Evolutionary conservation across 2,888 invertebrate genomes (phyloP).

Genomic region (Copidosoma aretas): DNA sequence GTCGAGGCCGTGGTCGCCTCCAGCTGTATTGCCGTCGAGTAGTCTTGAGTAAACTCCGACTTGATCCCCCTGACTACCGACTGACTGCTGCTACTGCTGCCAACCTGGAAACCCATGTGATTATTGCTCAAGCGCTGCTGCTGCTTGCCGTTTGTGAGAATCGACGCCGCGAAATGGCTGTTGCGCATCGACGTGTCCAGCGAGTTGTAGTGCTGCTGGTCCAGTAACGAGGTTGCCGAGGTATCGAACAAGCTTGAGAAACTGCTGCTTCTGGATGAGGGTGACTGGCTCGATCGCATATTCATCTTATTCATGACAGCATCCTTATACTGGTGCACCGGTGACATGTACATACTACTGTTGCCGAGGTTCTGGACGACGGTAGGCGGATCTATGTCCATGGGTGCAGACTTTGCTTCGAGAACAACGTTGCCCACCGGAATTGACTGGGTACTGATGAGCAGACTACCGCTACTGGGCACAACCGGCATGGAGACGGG

Average conservation of each 20-base stretch:
- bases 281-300: slow-evolving; percentile 37
- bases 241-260: slow-evolving; percentile 3
- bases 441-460: slow-evolving; percentile 44
- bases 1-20: slow-evolving; percentile 58
- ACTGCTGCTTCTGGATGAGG: slow-evolving; percentile 45
- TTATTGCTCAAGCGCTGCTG: slow-evolving; percentile 47
- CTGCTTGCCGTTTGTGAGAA: slow-evolving; percentile 54
- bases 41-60: slow-evolving; percentile 53
- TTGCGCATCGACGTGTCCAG: neutral
- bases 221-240: neutral
- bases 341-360: slow-evolving; percentile 53
- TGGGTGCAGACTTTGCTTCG: slow-evolving; percentile 51
- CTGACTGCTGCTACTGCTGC: slow-evolving; percentile 41
- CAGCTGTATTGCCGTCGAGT: slow-evolving; percentile 55
- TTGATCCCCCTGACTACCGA: slow-evolving; percentile 50
- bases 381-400: slow-evolving; percentile 48
- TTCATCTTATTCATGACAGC: slow-evolving; percentile 50
- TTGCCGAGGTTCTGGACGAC: slow-evolving; percentile 37
- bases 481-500: slow-evolving; percentile 46
- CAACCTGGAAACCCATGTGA: slow-evolving; percentile 30
- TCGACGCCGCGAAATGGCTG: slow-evolving; percentile 10
- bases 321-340: slow-evolving; percentile 44
- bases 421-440: slow-evolving; percentile 46
- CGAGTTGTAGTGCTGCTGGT: neutral
- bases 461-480: slow-evolving; percentile 43